phyloP scores from a whole-genome alignment of 2,888 invertebrate species.

The Leucozona laternaria region DNA sequence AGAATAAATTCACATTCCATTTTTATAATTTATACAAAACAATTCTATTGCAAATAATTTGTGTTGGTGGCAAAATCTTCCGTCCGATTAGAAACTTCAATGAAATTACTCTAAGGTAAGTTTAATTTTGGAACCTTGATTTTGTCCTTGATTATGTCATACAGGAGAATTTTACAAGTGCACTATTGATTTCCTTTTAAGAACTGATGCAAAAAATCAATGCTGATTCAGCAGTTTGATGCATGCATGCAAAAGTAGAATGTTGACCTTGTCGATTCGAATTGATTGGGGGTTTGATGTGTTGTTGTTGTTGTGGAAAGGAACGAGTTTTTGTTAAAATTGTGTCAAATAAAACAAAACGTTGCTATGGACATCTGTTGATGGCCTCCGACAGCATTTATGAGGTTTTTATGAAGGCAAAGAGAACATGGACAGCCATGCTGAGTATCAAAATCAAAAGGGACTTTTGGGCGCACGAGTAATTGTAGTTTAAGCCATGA shows the following conservation, averaged over 20 bases:
- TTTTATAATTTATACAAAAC: neutral
- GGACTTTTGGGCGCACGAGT: neutral
- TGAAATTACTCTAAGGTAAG: neutral
- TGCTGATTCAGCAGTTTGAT: neutral
- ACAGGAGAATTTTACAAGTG: neutral
- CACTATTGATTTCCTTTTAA: conserved; percentile 19
- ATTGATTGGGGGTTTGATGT: neutral
- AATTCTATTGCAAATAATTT: neutral
- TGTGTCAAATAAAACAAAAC: neutral
- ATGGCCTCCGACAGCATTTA: neutral
- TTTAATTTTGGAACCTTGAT: neutral
- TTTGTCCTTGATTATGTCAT: conserved; percentile 6
- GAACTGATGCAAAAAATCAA: neutral
- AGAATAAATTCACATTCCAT: neutral
- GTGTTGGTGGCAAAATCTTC: neutral
- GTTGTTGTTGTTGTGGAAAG: neutral
- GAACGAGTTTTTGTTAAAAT: neutral
- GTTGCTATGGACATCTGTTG: conserved; percentile 34
- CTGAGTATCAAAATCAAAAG: neutral
- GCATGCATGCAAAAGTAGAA: neutral
- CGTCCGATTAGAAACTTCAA: conserved; percentile 8
- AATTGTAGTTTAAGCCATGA: neutral
- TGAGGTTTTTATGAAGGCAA: neutral
- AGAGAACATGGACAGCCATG: too few species aligned
- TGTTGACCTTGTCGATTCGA: neutral